Evolutionary conservation across 2,888 invertebrate species (phyloP), one percentile per base, ranked within the genome.

Genomic region (Drosophila falleni): DNA sequence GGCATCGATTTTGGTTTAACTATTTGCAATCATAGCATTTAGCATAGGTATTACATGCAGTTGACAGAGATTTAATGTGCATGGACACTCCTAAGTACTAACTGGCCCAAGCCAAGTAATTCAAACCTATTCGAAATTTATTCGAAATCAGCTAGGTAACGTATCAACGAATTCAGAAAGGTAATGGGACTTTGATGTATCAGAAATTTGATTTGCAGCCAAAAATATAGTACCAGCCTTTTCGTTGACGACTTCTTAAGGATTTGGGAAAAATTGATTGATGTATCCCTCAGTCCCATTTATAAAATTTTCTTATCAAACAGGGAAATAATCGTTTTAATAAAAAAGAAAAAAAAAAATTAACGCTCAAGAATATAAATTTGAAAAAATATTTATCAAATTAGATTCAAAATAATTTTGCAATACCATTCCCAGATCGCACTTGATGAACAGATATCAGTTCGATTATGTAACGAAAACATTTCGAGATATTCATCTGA

Each of bases 31-130:
- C 10, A 23, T n/a, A 2, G 16, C 31, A 16, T 16, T 50, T 61
- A 37, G 37, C 67, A 63, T 51, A 55, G 26, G 26, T 44, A n/a
- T 46, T 37, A 46, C 47, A 16, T 64, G 69, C 58, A 37, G 50
- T 50, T 72, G 81, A 76, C 74, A 74, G 47, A 73, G 86, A 85
- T 82, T 75, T 69, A 80, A 66, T 69, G 60, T 58, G 55, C 11
- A 4, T 47, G 47, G 46, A 41, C 51, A 58, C 46, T 61, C 23
- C 37, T 15, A 29, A 41, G 53, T 37, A 46, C 46, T 16, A 68
- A 46, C 41, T 26, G 15, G 16, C 26, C n/a, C 15, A 39, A 15
- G 29, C 13, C 15, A 10, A 29, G 5, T 4, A 16, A 10, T 23
- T 10, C 13, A 29, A 59, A 33, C 29, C 23, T 35, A 31, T 54